These are phyloP conservation scores for Agriopis marginaria DNA, from an alignment of 2,888 invertebrate species.

Conservation along the genomic window DNA sequence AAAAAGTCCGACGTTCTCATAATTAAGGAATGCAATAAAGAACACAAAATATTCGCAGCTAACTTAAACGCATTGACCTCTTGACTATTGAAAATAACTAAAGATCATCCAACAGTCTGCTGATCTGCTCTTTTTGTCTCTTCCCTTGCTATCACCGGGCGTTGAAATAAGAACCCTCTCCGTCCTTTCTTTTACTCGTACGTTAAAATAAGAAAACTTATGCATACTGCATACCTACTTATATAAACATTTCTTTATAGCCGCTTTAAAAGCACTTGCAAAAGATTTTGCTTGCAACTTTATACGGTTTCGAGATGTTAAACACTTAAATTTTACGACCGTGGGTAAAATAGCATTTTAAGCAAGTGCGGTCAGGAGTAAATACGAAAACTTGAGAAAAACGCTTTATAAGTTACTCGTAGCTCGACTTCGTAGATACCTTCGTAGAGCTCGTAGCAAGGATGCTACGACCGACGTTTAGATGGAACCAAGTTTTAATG, in stretches of 20 bases:
- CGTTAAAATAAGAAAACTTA: too few species aligned
- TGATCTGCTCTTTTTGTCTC: too few species aligned
- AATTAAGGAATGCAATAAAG: too few species aligned
- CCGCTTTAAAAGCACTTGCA: neutral
- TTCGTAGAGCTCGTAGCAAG: slow-evolving; percentile 17
- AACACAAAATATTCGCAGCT: too few species aligned
- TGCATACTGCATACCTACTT: too few species aligned
- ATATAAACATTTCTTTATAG: slow-evolving; percentile 3
- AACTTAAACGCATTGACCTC: neutral
- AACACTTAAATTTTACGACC: slow-evolving; percentile 22
- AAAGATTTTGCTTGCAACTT: slow-evolving; percentile 6
- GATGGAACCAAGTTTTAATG: too few species aligned
- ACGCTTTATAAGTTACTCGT: slow-evolving; percentile 12
- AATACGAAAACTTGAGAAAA: slow-evolving; percentile 23
- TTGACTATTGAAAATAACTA: neutral
- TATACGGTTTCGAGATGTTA: neutral
- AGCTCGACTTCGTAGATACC: slow-evolving; percentile 11
- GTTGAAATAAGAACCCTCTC: too few species aligned
- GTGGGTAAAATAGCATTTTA: slow-evolving; percentile 16
- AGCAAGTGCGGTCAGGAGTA: slow-evolving; percentile 20
- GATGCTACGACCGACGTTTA: slow-evolving; percentile 1
- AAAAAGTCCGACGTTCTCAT: too few species aligned
- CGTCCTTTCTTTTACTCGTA: too few species aligned
- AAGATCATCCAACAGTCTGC: neutral
- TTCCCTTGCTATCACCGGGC: too few species aligned